These are phyloP conservation scores for Phycodurus eques DNA, from an alignment of 2,113 vertebrate species.

Conservation along the genomic window DNA sequence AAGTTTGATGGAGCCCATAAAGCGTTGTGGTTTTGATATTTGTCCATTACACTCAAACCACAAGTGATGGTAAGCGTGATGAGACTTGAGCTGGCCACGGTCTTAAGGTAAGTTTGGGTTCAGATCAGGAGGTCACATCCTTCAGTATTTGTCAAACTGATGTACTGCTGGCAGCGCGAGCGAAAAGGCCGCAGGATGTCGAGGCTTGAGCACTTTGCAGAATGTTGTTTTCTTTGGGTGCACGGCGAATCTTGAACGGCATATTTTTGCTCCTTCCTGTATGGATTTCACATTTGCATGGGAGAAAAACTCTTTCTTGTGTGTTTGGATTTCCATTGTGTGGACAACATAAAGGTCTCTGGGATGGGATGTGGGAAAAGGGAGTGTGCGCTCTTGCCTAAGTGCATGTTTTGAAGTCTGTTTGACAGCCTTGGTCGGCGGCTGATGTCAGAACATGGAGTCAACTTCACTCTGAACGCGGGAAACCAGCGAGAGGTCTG, in stretches of 20 bases:
- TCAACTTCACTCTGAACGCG: constrained; percentile 57
- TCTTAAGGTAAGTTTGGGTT: constrained; percentile 55
- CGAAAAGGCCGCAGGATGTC: constrained; percentile 61
- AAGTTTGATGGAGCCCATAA: constrained; percentile 8
- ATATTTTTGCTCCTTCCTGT: constrained; percentile 73
- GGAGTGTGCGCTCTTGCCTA: constrained; percentile 69
- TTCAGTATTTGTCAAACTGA: constrained; percentile 70
- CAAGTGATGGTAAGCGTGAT: constrained; percentile 9
- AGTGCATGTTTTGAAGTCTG: constrained; percentile 76
- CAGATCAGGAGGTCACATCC: constrained; percentile 68
- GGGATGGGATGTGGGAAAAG: constrained; percentile 72
- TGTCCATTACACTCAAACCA: constrained; percentile 18
- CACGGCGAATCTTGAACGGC: constrained; percentile 60
- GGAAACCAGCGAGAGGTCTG: constrained; percentile 65
- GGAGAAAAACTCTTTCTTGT: constrained; percentile 70
- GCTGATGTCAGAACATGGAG: constrained; percentile 70
- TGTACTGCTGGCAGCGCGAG: constrained; percentile 67
- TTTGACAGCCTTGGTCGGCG: constrained; percentile 67
- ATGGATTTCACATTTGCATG: constrained; percentile 78
- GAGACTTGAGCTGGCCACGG: neutral
- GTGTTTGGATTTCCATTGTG: constrained; percentile 79
- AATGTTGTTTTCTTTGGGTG: constrained; percentile 70
- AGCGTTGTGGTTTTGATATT: constrained; percentile 13
- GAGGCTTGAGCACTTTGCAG: constrained; percentile 56
- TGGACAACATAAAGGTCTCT: constrained; percentile 72